Evolutionary conservation across 2,888 invertebrate genomes (phyloP), one percentile per base, ranked within the genome.

Genomic region (Hypsopygia costalis): DNA sequence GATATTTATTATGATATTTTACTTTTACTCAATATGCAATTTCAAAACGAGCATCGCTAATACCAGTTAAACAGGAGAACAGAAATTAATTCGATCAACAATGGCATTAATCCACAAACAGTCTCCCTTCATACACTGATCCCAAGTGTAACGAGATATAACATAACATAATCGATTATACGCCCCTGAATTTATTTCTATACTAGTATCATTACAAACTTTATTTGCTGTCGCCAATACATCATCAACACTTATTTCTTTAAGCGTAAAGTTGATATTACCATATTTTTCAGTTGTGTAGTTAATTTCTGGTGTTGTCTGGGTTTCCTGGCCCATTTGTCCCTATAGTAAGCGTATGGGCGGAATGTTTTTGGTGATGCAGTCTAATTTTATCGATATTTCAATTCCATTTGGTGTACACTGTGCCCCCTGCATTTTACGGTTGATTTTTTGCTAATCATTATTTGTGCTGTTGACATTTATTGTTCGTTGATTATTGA

Each of bases 151-250:
- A 78, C 72, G 63, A 70, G 69, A 70, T 76, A 69, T 77, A 75
- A 75, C 71, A 70, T 59, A 76, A 68, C 66, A 59, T 78, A 78
- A 80, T 82, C 80, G 81, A 81, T 81, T 80, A 73, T 68, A 75
- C 77, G 65, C 75, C 78, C 78, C 61, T 58, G 52, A 71, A 69
- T 62, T 75, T 74, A 71, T 75, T 69, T 60, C 55, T 60, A 46
- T 55, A 55, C 49, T 62, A 64, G 55, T 55, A 34, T 41, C 41
- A 37, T 35, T 35, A 44, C 47, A 43, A 52, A 41, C 39, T 34
- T 30, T 35, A 25, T 32, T 20, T 38, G 10, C 7, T 2, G 8
- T 40, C 11, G 21, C 29, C n/a, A 28, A 16, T 28, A 25, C 11
- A 40, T 11, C 11, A 7, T 16, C 6, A 6, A 3, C 11, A 8